Evolutionary conservation across 2,113 vertebrate genomes (phyloP), one percentile per base, ranked within the genome.

Genomic region (Ornithorhynchus anatinus): DNA sequence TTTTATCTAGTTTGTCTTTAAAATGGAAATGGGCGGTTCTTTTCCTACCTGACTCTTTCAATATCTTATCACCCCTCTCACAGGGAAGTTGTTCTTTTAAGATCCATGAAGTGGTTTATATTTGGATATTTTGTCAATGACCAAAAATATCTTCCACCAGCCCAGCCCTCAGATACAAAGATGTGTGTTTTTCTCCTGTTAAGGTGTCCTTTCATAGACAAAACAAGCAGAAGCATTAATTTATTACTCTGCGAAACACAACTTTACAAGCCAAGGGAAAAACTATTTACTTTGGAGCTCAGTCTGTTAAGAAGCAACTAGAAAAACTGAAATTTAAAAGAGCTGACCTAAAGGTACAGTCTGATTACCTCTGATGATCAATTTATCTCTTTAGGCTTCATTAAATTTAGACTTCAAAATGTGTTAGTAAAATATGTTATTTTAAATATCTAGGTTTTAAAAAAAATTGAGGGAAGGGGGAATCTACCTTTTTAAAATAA

Each of bases 241-340:
- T 17, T 80, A 66, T 84, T 40, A 35, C 73, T 82, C 67, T 52
- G 66, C 37, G 38, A 76, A 73, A 81, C 77, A 62, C 44, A 56
- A 36, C 42, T 59, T n/a, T 50, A 35, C 70, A 19, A 45, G 37
- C 69, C 61, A 45, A 47, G 47, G 54, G 59, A 53, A 70, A 68
- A 57, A 23, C 42, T 79, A 13, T 81, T 77, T 79, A 69, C 82
- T 79, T 45, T 74, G 69, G 69, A 59, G 57, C 16, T 66, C 45
- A 6, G 35, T 77, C 59, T 59, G 53, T 37, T 58, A 56, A 61
- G 47, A 69, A 69, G 33, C 20, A 32, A 22, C 40, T 71, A 7
- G 33, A 40, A 70, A 56, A 75, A 40, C 7, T 9, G 19, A 32
- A 36, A 31, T 33, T 2, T 10, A 32, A 53, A 53, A 39, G 37